Percentiles rank a stretch among this genome's conserved stretches.
Evolutionary conservation across 2,888 invertebrate species (phyloP).

Genomic region (Leptinotarsa juncta): DNA sequence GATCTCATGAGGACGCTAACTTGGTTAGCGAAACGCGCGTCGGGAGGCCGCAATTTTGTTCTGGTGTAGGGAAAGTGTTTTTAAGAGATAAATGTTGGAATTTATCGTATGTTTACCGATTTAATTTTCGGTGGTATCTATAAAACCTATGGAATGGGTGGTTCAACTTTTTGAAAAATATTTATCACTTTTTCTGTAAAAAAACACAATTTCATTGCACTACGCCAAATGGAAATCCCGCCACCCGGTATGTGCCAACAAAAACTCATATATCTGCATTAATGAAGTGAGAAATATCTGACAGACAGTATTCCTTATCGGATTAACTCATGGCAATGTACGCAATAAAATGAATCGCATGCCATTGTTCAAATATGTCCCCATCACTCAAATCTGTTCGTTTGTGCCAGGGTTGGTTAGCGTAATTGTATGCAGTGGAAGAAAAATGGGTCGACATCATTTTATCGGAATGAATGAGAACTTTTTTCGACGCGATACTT

Average conservation of each 20-base stretch:
- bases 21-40: too few species aligned
- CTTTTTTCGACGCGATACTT: not conserved
- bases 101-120: too few species aligned
- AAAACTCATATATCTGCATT: constrained; percentile 15
- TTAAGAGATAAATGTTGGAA: too few species aligned
- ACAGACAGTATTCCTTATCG: constrained; percentile 21
- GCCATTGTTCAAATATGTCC: constrained; percentile 19
- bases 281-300: constrained; percentile 21
- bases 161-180: too few species aligned
- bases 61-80: too few species aligned
- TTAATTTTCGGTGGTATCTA: too few species aligned
- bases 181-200: too few species aligned
- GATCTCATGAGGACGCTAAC: too few species aligned
- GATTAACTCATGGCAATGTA: constrained; percentile 17
- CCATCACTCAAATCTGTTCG: constrained; percentile 9
- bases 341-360: constrained; percentile 19
- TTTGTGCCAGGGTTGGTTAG: constrained; percentile 11
- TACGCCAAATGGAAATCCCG: not conserved
- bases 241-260: constrained; percentile 3
- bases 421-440: constrained; percentile 17
- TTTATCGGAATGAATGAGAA: not conserved
- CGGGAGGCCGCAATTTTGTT: too few species aligned
- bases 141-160: too few species aligned
- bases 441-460: constrained; percentile 17
- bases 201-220: not conserved